phyloP scores from a whole-genome alignment of 2,888 invertebrate genomes.

The Crematogaster levior region DNA sequence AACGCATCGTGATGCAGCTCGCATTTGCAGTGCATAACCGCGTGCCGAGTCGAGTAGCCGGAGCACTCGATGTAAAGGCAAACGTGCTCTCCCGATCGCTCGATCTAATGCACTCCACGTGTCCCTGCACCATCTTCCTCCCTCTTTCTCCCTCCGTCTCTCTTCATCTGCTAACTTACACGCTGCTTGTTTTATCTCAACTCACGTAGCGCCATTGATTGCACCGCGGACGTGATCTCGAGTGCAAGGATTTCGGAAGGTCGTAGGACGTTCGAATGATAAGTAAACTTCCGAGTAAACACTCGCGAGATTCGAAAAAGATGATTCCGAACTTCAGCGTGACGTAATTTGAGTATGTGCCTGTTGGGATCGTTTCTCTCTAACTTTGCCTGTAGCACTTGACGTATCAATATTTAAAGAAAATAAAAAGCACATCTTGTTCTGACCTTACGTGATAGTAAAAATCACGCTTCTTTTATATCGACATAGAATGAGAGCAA shows the following conservation, averaged over 20 bases:
- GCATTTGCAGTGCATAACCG: conserved; percentile 41
- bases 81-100: conserved; percentile 64
- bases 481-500: neutral
- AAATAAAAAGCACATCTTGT: neutral
- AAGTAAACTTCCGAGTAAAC: conserved; percentile 40
- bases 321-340: neutral
- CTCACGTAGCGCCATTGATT: conserved; percentile 51
- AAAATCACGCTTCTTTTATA: neutral
- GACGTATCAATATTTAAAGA: neutral
- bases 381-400: neutral
- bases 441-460: neutral
- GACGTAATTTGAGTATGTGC: neutral
- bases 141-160: neutral
- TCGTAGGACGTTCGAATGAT: conserved; percentile 20
- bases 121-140: conserved; percentile 28
- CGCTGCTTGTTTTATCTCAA: conserved; percentile 28
- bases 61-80: conserved; percentile 75
- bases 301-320: neutral
- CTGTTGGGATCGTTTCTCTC: neutral
- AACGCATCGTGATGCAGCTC: conserved; percentile 66
- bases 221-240: conserved; percentile 40
- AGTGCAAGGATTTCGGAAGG: conserved; percentile 36
- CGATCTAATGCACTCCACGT: conserved; percentile 70
- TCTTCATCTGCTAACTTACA: conserved; percentile 53
- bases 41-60: conserved; percentile 39